phyloP scores from a whole-genome alignment of 2,113 vertebrate genomes.

The Gallinago paraguaiae region DNA sequence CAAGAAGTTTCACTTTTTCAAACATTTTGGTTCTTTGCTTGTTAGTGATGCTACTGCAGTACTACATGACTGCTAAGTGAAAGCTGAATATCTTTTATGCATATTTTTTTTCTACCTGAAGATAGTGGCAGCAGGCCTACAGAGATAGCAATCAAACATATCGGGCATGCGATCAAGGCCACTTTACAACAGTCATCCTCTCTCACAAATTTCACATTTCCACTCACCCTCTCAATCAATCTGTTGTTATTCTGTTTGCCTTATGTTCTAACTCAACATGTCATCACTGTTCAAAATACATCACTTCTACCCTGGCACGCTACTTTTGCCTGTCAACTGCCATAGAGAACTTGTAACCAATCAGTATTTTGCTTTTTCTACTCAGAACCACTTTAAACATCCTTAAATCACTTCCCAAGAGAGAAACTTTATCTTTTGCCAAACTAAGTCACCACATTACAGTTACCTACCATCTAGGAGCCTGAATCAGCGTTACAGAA shows the following conservation, averaged over 20 bases:
- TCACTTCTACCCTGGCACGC: conserved; percentile 5
- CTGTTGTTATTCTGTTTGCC: conserved; percentile 68
- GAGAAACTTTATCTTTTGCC: neutral
- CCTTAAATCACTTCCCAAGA: neutral
- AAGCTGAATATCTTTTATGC: neutral
- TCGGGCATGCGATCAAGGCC: neutral
- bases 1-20: neutral
- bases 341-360: conserved; percentile 39
- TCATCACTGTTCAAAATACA: conserved; percentile 46
- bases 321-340: conserved; percentile 45
- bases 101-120: neutral
- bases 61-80: neutral
- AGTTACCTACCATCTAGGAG: neutral
- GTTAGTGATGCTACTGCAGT: neutral
- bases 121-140: neutral
- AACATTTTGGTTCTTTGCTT: neutral
- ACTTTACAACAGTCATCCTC: conserved; percentile 27
- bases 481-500: neutral
- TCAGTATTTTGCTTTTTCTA: neutral
- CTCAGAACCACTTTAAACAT: neutral
- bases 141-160: conserved; percentile 23
- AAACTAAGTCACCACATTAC: neutral
- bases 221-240: conserved; percentile 57
- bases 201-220: conserved; percentile 30
- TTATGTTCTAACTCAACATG: conserved; percentile 68